phyloP scores from a whole-genome alignment of 2,797 vertebrate genomes.

The Pangasius mekongensis region DNA sequence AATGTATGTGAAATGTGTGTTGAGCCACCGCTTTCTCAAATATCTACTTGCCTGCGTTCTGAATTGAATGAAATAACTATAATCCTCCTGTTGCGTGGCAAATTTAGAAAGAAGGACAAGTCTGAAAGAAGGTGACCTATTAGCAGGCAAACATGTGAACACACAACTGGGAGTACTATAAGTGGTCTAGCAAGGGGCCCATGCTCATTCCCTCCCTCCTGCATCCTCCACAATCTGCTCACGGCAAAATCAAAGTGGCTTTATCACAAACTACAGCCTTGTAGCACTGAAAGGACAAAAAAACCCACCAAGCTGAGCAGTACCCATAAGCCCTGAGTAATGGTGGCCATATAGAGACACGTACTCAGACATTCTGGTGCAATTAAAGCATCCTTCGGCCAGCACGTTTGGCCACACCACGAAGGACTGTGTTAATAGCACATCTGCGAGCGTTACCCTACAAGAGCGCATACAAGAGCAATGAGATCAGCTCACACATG shows the following conservation, averaged over 20 bases:
- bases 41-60: neutral
- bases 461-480: conserved; percentile 55
- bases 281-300: conserved; percentile 69
- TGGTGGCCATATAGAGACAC: conserved; percentile 73
- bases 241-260: conserved; percentile 58
- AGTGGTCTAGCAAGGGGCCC: conserved; percentile 6
- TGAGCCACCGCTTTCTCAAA: neutral
- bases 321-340: conserved; percentile 54
- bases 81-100: conserved; percentile 1
- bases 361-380: conserved; percentile 69
- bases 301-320: conserved; percentile 45
- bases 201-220: conserved; percentile 28
- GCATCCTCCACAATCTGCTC: conserved; percentile 67
- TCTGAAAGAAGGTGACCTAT: neutral
- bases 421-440: conserved; percentile 65
- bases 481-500: conserved; percentile 71
- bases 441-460: conserved; percentile 72
- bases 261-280: conserved; percentile 70
- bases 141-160: neutral
- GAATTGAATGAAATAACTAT: conserved; percentile 18
- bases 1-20: conserved; percentile 44
- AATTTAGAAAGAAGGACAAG: conserved; percentile 14
- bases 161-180: neutral
- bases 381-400: conserved; percentile 78
- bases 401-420: conserved; percentile 71